A percentile compares a stretch with the other conserved stretches of the same genome.
Evolutionary conservation across 1,140 invertebrate genomes (phyloP).

Genomic region (Copidosoma floridanum): DNA sequence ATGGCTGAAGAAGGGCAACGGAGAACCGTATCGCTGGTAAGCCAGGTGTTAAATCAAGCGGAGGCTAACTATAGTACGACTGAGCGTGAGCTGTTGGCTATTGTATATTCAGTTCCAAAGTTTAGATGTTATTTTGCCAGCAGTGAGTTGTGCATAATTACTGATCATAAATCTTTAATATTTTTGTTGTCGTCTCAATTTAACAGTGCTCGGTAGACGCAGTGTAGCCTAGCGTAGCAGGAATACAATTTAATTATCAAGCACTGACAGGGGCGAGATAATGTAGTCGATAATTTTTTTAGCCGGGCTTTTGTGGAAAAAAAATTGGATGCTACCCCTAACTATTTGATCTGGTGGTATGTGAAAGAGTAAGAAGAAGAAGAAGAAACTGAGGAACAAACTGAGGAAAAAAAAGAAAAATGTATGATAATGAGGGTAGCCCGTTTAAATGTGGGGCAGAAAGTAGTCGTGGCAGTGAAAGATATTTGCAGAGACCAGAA

Average conservation of each 20-base stretch:
- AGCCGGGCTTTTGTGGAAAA: background rate
- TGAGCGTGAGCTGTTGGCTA: constrained; percentile 41
- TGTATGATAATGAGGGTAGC: background rate
- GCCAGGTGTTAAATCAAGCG: constrained; percentile 17
- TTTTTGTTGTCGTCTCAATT: constrained; percentile 50
- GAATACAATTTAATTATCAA: constrained; percentile 47
- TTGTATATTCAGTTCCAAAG: constrained; percentile 41
- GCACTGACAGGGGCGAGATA: constrained; percentile 35
- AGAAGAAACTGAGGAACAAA: too few species aligned
- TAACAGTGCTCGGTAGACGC: constrained; percentile 43
- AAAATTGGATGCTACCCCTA: background rate
- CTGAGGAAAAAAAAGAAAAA: too few species aligned
- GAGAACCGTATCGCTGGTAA: constrained; percentile 22
- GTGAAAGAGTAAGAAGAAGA: background rate
- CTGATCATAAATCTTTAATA: constrained; percentile 52
- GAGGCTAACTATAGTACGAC: constrained; percentile 36
- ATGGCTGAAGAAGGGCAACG: constrained; percentile 7
- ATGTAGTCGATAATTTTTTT: constrained; percentile 22
- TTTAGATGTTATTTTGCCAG: constrained; percentile 35
- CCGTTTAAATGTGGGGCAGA: background rate
- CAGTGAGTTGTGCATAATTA: constrained; percentile 42
- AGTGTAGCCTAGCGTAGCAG: constrained; percentile 50
- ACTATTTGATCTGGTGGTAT: background rate
- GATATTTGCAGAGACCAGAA: background rate
- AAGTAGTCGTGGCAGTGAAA: background rate